Base-by-base conservation (phyloP, 2,888 invertebrate genomes). In the Ommatoiulus sabulosus region DNA sequence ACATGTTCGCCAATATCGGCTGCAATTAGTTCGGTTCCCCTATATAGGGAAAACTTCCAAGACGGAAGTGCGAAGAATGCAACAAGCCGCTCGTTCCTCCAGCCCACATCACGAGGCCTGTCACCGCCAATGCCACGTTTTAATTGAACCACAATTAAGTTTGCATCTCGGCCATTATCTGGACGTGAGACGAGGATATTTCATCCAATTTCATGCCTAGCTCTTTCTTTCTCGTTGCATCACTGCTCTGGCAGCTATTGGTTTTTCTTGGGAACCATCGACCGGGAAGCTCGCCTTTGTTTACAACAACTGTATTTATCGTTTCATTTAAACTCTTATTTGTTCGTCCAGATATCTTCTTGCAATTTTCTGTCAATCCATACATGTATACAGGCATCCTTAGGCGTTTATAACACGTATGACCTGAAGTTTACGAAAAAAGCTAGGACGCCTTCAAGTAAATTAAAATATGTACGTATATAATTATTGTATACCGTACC, bases 71-170 rank as follows among this genome's bases (percentile, higher is more conserved):
- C 80, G 35, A 80, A 80, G 80, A 80, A 80, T 35, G 80, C 80
- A 80, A 80, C 80, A 80, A 80, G 80, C 24, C 80, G 80, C 80
- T 80, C 80, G 80, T 80, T 80, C 20, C 80, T n/a, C n/a, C 5
- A 24, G 80, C 80, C 80, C 80, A 80, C 80, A 80, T 80, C 80
- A 80, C 8, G 80, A 35, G 3, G 80, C 80, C 80, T 80, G 80
- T 80, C 80, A 80, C 80, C 10, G 80, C 80, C 35, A 80, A 80
- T 35, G 80, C 35, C 80, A 35, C 8, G 80, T 24, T 80, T 80
- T 80, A 80, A 80, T 80, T 35, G 35, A 80, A 80, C 80, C 80
- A 80, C 80, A 80, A 80, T 80, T 80, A 80, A 80, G 80, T 80
- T 80, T 80, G 80, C 80, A 80, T 80, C 80, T 12, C 10, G 35